These are phyloP conservation scores for Sebastes hubbsi DNA, from an alignment of 2,797 vertebrate genomes.

Conservation along the genomic window DNA sequence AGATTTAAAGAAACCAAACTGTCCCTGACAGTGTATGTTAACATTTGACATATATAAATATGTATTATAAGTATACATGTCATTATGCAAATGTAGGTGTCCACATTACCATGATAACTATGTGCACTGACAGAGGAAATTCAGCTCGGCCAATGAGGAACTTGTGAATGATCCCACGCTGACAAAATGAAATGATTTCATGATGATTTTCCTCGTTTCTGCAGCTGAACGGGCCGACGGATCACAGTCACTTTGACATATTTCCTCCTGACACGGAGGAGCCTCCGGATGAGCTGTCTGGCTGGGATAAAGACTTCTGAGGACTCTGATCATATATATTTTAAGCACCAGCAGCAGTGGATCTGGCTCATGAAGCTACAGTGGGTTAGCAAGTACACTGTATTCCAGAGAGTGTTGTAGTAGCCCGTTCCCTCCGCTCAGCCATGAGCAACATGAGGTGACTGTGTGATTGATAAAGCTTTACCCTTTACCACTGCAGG, in stretches of 20 bases:
- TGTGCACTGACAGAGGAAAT: not conserved
- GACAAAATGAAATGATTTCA: not conserved
- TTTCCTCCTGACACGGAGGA: slow-evolving; percentile 82
- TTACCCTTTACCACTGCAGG: not conserved
- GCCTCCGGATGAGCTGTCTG: slow-evolving; percentile 82
- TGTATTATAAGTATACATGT: not conserved
- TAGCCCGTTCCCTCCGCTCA: not conserved
- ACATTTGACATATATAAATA: not conserved
- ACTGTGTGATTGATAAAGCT: not conserved
- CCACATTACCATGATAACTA: not conserved
- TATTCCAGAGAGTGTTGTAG: not conserved
- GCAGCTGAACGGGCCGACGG: slow-evolving; percentile 80
- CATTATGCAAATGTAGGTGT: not conserved
- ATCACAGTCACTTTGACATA: slow-evolving; percentile 84
- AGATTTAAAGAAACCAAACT: not conserved
- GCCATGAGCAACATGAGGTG: not conserved
- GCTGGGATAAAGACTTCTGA: slow-evolving; percentile 87
- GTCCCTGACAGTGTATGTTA: not conserved
- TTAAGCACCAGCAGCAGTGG: not conserved
- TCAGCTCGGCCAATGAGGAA: not conserved
- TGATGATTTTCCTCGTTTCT: not conserved
- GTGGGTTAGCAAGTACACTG: not conserved
- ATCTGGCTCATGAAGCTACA: not conserved
- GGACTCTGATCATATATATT: not conserved
- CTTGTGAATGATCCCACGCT: not conserved